Evolutionary conservation across 1,140 invertebrate genomes (phyloP).

Genomic region (Zelostemma sp.): DNA sequence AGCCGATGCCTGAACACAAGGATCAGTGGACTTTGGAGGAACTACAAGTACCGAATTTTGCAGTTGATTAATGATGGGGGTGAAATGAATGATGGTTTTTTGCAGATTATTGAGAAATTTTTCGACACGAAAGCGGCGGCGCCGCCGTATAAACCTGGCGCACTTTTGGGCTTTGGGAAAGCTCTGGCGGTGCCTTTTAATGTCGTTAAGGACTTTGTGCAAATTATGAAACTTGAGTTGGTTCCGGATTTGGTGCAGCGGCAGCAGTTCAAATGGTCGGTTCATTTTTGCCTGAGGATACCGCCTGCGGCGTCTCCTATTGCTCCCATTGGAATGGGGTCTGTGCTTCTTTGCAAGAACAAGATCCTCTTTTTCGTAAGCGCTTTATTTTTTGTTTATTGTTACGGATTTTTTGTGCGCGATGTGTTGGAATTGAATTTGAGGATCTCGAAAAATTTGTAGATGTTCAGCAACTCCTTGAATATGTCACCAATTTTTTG

Average conservation of each 20-base stretch:
- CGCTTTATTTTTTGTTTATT: no score
- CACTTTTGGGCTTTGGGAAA: slow-evolving; percentile 85
- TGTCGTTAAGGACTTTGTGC: slow-evolving; percentile 91
- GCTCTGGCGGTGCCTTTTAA: slow-evolving; percentile 85
- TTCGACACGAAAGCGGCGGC: slow-evolving; percentile 90
- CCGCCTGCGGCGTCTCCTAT: slow-evolving; percentile 88
- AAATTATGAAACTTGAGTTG: slow-evolving; percentile 88
- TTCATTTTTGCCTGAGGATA: slow-evolving; percentile 91
- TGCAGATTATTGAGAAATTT: slow-evolving; percentile 89
- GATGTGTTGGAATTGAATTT: no score
- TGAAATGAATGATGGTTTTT: no score
- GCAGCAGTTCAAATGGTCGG: slow-evolving; percentile 83
- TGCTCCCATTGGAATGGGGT: slow-evolving; percentile 86
- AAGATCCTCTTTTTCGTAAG: slow-evolving; percentile 93
- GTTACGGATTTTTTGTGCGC: no score
- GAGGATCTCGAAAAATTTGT: no score
- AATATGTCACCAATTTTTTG: no score
- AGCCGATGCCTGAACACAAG: slow-evolving; percentile 84
- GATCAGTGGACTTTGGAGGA: slow-evolving; percentile 91
- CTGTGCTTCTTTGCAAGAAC: slow-evolving; percentile 83
- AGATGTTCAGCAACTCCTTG: no score
- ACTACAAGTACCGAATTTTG: slow-evolving; percentile 80
- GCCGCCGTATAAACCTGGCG: slow-evolving; percentile 90
- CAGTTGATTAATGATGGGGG: no score
- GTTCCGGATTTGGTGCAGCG: slow-evolving; percentile 76